Conservation (phyloP, 2,113 vertebrate genomes). For the Ascaphus truei region DNA sequence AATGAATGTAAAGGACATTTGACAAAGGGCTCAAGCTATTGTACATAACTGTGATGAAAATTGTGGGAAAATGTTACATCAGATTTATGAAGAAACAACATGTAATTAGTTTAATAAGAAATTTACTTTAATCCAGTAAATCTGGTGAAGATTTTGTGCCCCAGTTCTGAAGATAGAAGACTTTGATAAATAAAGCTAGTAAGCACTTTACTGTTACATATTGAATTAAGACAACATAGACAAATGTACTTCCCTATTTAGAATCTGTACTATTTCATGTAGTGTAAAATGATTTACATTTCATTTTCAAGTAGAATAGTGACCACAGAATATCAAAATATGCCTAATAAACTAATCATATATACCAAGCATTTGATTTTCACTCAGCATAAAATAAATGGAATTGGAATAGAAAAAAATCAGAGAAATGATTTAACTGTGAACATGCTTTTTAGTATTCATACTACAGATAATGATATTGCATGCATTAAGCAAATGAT, state of each 20-base stretch:
- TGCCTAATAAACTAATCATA: neutral
- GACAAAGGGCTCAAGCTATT: no score
- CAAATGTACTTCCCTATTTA: neutral
- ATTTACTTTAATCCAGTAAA: no score
- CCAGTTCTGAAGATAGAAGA: neutral
- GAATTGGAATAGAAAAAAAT: neutral
- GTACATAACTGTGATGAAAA: no score
- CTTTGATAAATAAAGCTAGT: neutral
- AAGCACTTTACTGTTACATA: no score
- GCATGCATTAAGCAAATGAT: conserved; percentile 23
- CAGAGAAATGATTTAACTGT: conserved; percentile 11
- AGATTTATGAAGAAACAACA: no score
- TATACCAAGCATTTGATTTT: conserved; percentile 18
- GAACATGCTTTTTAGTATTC: conserved; percentile 22
- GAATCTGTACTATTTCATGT: neutral
- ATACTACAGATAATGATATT: conserved; percentile 16
- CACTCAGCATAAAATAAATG: conserved; percentile 21
- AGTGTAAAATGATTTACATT: conserved; percentile 18
- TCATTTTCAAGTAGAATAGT: neutral
- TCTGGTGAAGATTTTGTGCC: no score
- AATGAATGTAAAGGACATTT: no score
- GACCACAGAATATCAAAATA: neutral
- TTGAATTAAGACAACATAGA: no score
- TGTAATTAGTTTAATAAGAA: no score
- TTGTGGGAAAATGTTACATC: no score